Evolutionary conservation across 2,113 vertebrate species (phyloP).

Genomic region (Hucho hucho): DNA sequence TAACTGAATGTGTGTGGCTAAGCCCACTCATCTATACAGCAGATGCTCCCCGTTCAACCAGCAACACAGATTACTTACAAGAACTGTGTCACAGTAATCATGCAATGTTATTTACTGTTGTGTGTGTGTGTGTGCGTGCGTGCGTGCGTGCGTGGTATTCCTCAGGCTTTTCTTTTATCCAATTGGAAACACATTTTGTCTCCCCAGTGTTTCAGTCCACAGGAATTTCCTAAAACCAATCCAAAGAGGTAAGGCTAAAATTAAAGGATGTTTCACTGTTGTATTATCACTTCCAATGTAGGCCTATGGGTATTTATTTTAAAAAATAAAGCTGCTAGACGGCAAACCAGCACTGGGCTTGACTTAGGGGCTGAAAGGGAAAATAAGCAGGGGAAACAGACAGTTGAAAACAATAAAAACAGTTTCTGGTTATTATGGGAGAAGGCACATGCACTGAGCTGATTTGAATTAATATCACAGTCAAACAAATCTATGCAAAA

Average conservation of each 20-base stretch:
- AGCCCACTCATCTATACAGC: background rate
- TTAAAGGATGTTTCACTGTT: constrained; percentile 31
- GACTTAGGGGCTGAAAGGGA: constrained; percentile 29
- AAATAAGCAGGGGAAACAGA: constrained; percentile 37
- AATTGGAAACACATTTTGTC: constrained; percentile 16
- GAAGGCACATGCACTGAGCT: constrained; percentile 19
- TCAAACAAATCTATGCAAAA: constrained; percentile 19
- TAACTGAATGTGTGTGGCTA: background rate
- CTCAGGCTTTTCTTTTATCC: background rate
- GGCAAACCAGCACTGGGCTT: constrained; percentile 19
- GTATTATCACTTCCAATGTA: constrained; percentile 31
- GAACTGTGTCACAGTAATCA: constrained; percentile 28
- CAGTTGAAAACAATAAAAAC: constrained; percentile 17
- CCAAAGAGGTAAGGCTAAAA: constrained; percentile 1
- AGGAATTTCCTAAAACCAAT: background rate
- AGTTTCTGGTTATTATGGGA: constrained; percentile 44
- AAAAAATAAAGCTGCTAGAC: constrained; percentile 58
- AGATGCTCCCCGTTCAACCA: background rate
- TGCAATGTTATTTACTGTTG: no score
- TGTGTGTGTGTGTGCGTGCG: no score
- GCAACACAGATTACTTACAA: constrained; percentile 28
- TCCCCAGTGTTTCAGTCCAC: background rate
- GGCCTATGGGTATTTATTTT: constrained; percentile 29
- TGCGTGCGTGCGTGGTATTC: background rate
- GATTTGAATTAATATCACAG: constrained; percentile 17